These are phyloP conservation scores for Metacarcinus magister DNA, from an alignment of 2,888 invertebrate species.

Conservation along the genomic window DNA sequence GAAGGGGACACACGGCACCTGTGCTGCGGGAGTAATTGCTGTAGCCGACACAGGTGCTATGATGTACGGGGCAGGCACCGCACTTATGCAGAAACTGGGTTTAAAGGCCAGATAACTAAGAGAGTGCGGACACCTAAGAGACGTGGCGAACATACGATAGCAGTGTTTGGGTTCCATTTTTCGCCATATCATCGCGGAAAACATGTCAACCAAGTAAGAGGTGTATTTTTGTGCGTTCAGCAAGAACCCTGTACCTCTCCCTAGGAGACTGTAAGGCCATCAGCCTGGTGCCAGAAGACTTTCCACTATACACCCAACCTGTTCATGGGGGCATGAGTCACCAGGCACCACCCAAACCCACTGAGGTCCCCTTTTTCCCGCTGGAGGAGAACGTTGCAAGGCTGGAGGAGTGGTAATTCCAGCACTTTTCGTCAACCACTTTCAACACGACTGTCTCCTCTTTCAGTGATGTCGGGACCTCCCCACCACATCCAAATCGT, in stretches of 20 bases:
- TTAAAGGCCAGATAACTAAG: background rate
- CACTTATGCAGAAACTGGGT: background rate
- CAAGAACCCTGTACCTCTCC: background rate
- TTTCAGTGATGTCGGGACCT: conserved; percentile 31
- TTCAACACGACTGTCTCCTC: background rate
- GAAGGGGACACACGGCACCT: background rate
- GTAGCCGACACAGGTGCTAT: conserved; percentile 15
- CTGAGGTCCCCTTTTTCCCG: background rate
- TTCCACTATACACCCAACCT: background rate
- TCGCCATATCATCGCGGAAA: background rate
- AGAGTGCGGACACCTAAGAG: background rate
- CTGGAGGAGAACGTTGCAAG: conserved; percentile 29
- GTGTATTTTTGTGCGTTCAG: background rate
- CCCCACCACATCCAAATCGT: conserved; percentile 38
- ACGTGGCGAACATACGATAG: background rate
- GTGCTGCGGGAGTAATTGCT: background rate
- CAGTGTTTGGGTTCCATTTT: background rate
- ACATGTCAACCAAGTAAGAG: background rate
- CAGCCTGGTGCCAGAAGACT: background rate
- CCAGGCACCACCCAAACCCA: background rate
- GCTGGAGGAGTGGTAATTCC: background rate
- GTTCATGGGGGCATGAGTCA: background rate
- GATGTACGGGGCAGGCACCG: background rate
- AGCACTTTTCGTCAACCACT: conserved; percentile 31
- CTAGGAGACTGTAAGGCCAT: background rate